Percentiles rank a stretch among this genome's conserved stretches.
phyloP scores from a whole-genome alignment of 2,888 invertebrate genomes.

The Andrena fulva region DNA sequence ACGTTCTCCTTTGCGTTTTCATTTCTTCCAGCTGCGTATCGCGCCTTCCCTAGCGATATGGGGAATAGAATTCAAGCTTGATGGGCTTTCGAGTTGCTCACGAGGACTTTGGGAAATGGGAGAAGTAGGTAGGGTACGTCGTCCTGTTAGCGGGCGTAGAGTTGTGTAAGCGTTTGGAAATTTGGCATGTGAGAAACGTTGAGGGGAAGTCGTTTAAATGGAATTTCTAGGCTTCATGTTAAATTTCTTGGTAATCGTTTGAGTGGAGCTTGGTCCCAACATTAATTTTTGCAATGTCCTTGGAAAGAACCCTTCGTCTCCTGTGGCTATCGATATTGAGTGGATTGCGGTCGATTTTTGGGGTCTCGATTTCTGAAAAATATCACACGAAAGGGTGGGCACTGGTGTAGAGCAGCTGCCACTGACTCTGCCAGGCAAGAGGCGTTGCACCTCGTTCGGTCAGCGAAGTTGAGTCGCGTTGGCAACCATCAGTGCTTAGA shows the following conservation, averaged over 20 bases:
- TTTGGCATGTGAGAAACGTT: no score
- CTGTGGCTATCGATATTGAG: background rate
- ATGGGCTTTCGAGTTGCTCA: background rate
- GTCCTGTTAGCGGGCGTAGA: no score
- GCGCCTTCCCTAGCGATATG: background rate
- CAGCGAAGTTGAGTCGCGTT: constrained; percentile 18
- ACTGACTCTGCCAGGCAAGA: background rate
- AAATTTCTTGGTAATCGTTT: no score
- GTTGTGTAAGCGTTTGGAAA: no score
- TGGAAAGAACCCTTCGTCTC: background rate
- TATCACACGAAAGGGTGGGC: background rate
- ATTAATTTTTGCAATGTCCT: no score
- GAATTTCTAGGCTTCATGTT: no score
- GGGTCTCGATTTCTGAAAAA: background rate
- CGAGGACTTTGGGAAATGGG: background rate
- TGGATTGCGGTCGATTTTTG: background rate
- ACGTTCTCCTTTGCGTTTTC: constrained; percentile 35
- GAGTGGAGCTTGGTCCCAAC: no score
- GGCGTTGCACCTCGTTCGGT: constrained; percentile 16
- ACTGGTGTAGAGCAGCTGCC: background rate
- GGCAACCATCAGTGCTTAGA: constrained; percentile 15
- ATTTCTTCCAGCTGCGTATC: constrained; percentile 6
- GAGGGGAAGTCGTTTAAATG: no score
- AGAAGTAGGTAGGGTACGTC: background rate
- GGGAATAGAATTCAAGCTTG: background rate